These are phyloP conservation scores for Actinia tenebrosa DNA, from an alignment of 64 coral and sea anemone genomes.

Conservation along the genomic window DNA sequence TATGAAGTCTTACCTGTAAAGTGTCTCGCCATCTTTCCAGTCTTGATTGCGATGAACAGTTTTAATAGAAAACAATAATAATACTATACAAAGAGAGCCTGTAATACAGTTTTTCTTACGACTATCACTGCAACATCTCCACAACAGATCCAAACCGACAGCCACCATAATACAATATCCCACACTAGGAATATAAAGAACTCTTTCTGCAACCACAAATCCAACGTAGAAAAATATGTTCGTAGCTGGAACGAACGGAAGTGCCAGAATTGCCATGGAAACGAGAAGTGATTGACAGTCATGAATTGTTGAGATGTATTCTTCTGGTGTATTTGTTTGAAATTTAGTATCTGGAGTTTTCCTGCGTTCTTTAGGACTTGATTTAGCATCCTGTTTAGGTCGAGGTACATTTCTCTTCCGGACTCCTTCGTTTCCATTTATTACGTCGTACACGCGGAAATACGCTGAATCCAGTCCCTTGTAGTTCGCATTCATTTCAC, in stretches of 20 bases:
- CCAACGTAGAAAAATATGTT: conserved; percentile 97
- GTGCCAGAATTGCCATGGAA: conserved; percentile 47
- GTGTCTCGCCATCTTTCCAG: conserved; percentile 71
- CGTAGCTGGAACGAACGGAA: conserved; percentile 70
- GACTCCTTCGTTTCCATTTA: not conserved
- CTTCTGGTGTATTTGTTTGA: not conserved
- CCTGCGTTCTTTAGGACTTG: not conserved
- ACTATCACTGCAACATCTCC: not conserved
- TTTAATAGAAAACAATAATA: conserved; percentile 39
- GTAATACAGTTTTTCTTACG: conserved; percentile 6
- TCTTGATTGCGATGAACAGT: conserved; percentile 60
- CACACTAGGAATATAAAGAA: conserved; percentile 86
- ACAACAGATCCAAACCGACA: conserved; percentile 53
- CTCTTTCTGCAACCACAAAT: conserved; percentile 79
- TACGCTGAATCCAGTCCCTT: conserved; percentile 21
- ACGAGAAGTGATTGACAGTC: conserved; percentile 44
- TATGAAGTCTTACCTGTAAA: conserved; percentile 49
- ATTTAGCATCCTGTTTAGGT: not conserved
- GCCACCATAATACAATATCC: conserved; percentile 75
- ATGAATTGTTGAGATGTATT: conserved; percentile 5
- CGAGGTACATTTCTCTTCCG: conserved; percentile 7
- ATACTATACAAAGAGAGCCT: conserved; percentile 8
- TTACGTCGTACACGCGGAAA: not conserved
- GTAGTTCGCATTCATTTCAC: conserved; percentile 10
- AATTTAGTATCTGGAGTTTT: not conserved